Evolutionary conservation across 2,113 vertebrate species (phyloP), one percentile per base, ranked within the genome.

Genomic region (Nibea coibor): DNA sequence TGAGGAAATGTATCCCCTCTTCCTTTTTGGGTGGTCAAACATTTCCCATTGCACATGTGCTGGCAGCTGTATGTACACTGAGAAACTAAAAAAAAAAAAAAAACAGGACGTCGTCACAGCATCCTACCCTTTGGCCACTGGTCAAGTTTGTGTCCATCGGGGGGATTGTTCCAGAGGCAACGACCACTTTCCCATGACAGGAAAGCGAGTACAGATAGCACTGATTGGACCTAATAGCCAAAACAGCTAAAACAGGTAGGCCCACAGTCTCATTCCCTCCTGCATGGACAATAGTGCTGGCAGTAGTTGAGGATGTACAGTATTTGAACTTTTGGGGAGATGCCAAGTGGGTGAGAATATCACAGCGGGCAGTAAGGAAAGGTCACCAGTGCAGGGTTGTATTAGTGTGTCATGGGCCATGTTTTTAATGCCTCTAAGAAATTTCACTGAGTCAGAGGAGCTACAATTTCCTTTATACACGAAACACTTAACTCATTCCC

Each of bases 231-330:
- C 45, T 93, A 75, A 95, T 88, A 78, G 73, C 28, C 66, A 87
- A 92, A 94, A 91, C 92, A 91, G 89, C 87, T 89, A 75, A 93
- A 90, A 78, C 85, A 92, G 89, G 93, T 93, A 67, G 62, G 87
- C 57, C 87, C 87, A 70, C 24, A 4, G 24, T 73, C 51, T 67
- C 20, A 26, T 67, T 82, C 77, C 57, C 42, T 58, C 85, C 39
- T 57, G 70, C 11, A 19, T 24, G 67, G 89, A 93, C 91, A 93
- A 93, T 92, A 58, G 77, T 39, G 11, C 58, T 51, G 61, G 61
- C 63, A 48, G 59, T 28, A 39, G 57, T 69, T 8, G 3, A 84
- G 82, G 84, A 90, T 61, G 24, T 70, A 56, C 80, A 84, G 26
- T 72, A 62, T 69, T 63, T 69, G 75, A 71, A 69, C 69, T 56